phyloP scores from a whole-genome alignment of 2,113 vertebrate genomes.

The Myxocyprinus asiaticus region DNA sequence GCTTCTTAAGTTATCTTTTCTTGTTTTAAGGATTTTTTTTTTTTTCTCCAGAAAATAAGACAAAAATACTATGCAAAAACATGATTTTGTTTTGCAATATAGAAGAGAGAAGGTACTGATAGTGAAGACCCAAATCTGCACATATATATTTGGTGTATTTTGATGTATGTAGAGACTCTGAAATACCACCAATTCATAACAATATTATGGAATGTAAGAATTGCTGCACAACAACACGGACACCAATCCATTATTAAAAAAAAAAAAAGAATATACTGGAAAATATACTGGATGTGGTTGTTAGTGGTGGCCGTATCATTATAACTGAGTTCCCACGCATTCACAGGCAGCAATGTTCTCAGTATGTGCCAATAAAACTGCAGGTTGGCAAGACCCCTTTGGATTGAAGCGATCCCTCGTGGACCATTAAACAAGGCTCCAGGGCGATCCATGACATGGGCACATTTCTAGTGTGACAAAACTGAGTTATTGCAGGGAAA shows the following conservation, averaged over 20 bases:
- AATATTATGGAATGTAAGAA: neutral
- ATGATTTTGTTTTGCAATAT: too few species aligned
- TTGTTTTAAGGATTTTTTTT: too few species aligned
- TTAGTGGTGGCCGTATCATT: neutral
- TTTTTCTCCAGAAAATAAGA: too few species aligned
- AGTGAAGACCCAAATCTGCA: too few species aligned
- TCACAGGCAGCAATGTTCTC: constrained; percentile 30
- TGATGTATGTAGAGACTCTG: neutral
- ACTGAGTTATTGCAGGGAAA: constrained; percentile 19
- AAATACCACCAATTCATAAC: neutral
- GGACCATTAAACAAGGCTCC: constrained; percentile 42
- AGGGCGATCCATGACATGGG: constrained; percentile 12
- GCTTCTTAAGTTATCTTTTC: too few species aligned
- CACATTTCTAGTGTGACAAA: constrained; percentile 18
- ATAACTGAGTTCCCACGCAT: constrained; percentile 13
- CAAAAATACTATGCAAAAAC: too few species aligned
- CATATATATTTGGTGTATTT: too few species aligned
- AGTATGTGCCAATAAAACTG: constrained; percentile 19
- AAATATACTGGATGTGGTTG: neutral
- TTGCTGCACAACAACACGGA: neutral
- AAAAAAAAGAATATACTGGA: neutral
- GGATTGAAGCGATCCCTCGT: constrained; percentile 27
- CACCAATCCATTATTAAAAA: neutral
- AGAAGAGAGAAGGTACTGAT: too few species aligned
- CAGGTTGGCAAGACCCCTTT: constrained; percentile 21